Evolutionary conservation across 2,113 vertebrate genomes (phyloP), one percentile per base, ranked within the genome.

Genomic region (Fregetta grallaria): DNA sequence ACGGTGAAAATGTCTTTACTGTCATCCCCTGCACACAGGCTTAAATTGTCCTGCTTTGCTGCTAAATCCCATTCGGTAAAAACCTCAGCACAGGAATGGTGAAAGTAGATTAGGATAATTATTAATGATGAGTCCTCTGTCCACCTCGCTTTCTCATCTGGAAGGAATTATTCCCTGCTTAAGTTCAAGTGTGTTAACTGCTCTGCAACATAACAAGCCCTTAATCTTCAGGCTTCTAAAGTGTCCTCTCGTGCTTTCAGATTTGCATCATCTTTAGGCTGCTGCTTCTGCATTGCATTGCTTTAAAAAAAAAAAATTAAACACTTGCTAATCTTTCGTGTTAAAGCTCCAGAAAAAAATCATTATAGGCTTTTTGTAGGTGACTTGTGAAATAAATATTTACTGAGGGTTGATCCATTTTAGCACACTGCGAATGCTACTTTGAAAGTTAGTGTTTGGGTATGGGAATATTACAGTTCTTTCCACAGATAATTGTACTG

Each of bases 51-150:
- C 89, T 86, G 55, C 61, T 82, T 95, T 90, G 45, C 86, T 92
- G 44, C 85, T 96, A 95, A 96, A 94, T 93, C 89, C 72, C 73
- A 29, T 71, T 91, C 7, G 1, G 36, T 92, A 62, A 90, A 95
- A 90, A 86, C 71, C 84, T 93, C 82, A 45, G 73, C 19, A 26
- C 2, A 9, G 63, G 58, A 88, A 83, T 49, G 53, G 85, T 49
- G 86, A 91, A 95, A 95, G 81, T 83, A 97, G 93, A 96, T 97
- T 93, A 97, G 82, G 79, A 83, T 95, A 96, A 96, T 97, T 97
- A 97, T 95, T 96, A 97, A 96, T 96, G 79, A 63, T 16, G 75
- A 91, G 38, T 96, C 52, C 85, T 96, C 93, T 96, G 94, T 95
- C 95, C 94, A 96, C 95, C 95, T 96, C 11, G 3, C 81, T 94